Base-by-base conservation (phyloP, 2,797 vertebrate species). In the Myripristis jacobus region DNA sequence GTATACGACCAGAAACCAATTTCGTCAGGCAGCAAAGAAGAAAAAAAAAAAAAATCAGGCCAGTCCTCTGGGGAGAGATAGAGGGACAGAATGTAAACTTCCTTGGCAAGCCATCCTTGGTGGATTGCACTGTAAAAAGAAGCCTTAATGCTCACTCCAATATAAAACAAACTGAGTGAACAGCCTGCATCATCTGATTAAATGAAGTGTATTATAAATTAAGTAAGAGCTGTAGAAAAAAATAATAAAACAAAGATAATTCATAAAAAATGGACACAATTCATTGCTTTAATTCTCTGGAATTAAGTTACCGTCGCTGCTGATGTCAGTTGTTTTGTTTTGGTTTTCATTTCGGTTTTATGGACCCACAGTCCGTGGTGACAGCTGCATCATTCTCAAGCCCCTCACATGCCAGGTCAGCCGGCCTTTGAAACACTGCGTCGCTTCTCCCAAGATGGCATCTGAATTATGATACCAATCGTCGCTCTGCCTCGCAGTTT, bases 31-130 rank as follows among this genome's bases (percentile, higher is more conserved):
- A 66, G 90, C 81, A 80, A 85, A 87, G 87, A 80, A n/a, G n/a
- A n/a, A 85, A 82, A 83, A 62, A 70, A 91, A 62, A 73, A 51
- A 63, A 68, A 58, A 71, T 89, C 84, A 90, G 91, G 92, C 85
- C 92, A 91, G 91, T 89, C 87, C 91, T 91, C 91, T 56, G 73
- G 88, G 87, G 91, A 88, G 74, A 87, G 79, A 91, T 90, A 83
- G 83, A 88, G 82, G 83, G 86, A 87, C 85, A 87, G 87, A 92
- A 92, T 91, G 91, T 93, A 91, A 92, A 93, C 90, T 91, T 92
- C 87, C 71, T 78, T 86, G 79, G 88, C 83, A 84, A 91, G 84
- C 75, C 78, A 83, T 89, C 90, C 87, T 85, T n/a, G 58, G 88
- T 84, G 88, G 85, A 86, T 84, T 88, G 77, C 83, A 85, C 80